Evolutionary conservation across 2,113 vertebrate species (phyloP).

Genomic region (Prolemur simus): DNA sequence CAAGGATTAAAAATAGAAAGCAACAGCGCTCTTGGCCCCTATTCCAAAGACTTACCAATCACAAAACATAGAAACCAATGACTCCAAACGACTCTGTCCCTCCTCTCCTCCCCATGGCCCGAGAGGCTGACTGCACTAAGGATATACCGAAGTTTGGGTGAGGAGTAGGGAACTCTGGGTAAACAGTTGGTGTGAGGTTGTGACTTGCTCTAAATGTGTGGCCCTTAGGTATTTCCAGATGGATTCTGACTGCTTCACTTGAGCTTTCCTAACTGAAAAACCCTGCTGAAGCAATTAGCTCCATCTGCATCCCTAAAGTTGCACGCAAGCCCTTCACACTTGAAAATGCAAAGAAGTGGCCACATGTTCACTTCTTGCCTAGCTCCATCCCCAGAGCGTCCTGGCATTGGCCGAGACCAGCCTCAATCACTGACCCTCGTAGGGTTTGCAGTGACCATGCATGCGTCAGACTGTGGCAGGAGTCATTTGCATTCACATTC

Average conservation of each 20-base stretch:
- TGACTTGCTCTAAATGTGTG: too few relatives aligned
- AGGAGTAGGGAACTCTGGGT: neutral
- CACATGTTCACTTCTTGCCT: neutral
- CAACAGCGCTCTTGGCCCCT: neutral
- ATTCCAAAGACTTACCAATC: neutral
- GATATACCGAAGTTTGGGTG: fast-evolving
- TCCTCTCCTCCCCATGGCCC: neutral
- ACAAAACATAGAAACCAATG: neutral
- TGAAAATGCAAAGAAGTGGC: neutral
- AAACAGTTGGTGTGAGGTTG: neutral
- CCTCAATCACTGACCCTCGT: fast-evolving
- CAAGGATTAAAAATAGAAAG: neutral
- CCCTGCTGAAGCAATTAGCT: neutral
- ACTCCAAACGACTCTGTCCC: neutral
- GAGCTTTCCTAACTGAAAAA: neutral
- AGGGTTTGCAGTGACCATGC: neutral
- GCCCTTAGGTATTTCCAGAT: neutral
- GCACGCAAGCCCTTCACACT: neutral
- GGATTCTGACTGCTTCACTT: neutral
- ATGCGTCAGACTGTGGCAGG: fast-evolving
- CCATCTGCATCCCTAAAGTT: neutral
- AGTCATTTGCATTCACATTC: neutral
- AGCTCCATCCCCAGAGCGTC: neutral
- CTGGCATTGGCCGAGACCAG: neutral
- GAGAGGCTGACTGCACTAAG: fast-evolving